Percentiles rank a stretch among this genome's conserved stretches.
These are phyloP conservation scores for Pyrrhia umbra DNA, from an alignment of 2,888 invertebrate genomes.

Conservation along the genomic window DNA sequence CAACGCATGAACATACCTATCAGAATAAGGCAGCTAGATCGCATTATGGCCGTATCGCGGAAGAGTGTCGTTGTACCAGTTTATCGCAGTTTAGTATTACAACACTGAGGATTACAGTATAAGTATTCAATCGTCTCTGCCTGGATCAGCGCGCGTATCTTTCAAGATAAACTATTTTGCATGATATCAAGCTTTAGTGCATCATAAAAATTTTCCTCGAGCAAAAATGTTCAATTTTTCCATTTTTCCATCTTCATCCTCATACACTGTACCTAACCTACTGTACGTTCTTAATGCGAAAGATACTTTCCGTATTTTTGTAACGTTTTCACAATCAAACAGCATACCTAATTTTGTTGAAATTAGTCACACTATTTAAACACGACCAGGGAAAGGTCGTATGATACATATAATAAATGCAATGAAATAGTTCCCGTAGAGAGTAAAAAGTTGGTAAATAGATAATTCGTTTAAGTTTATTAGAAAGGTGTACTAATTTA, in stretches of 20 bases:
- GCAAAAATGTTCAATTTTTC: no score
- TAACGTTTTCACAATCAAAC: not conserved
- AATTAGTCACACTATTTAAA: not conserved
- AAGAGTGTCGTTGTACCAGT: constrained; percentile 31
- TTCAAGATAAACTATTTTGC: not conserved
- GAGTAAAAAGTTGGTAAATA: not conserved
- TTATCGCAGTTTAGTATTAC: constrained; percentile 40
- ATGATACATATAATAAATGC: no score
- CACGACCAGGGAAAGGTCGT: not conserved
- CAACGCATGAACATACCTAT: not conserved
- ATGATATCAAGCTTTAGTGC: not conserved
- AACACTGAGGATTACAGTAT: constrained; percentile 44
- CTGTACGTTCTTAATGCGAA: not conserved
- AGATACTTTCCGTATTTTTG: not conserved
- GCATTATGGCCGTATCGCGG: constrained; percentile 37
- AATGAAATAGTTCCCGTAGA: not conserved
- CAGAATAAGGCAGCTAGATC: constrained; percentile 13
- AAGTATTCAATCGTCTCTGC: constrained; percentile 17
- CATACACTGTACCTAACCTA: no score
- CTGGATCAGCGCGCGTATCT: not conserved
- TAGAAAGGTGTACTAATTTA: no score
- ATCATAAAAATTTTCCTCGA: no score
- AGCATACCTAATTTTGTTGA: not conserved
- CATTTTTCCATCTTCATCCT: no score
- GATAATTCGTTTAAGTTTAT: no score